Percentiles rank a stretch among this genome's conserved stretches.
Evolutionary conservation across 2,797 vertebrate genomes (phyloP).

Genomic region (Brachyalestes nurse): DNA sequence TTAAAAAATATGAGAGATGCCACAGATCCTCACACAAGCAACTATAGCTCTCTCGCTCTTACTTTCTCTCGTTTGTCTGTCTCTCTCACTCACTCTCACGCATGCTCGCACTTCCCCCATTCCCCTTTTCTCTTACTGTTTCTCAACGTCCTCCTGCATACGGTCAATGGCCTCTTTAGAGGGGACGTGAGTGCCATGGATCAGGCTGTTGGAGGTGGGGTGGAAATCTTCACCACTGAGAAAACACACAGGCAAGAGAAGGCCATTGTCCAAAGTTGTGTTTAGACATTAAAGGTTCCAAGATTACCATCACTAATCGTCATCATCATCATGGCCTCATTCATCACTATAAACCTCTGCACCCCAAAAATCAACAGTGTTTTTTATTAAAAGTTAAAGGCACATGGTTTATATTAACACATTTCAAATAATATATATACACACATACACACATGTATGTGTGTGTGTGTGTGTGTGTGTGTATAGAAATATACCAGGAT

Average conservation of each 20-base stretch:
- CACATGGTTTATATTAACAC: too few relatives aligned
- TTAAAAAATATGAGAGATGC: slow-evolving; percentile 2
- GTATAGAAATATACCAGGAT: too few relatives aligned
- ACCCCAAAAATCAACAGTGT: background rate
- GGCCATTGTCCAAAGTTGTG: background rate
- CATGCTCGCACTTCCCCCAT: background rate
- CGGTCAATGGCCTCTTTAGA: slow-evolving; percentile 88
- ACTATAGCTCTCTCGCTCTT: background rate
- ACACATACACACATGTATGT: too few relatives aligned
- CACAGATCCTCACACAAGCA: slow-evolving; percentile 8
- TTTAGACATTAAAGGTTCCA: background rate
- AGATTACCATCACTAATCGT: background rate
- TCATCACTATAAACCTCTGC: background rate
- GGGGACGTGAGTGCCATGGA: slow-evolving; percentile 92
- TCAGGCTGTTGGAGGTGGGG: slow-evolving; percentile 91
- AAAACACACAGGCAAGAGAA: slow-evolving; percentile 40
- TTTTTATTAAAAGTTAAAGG: background rate
- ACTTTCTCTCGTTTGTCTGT: too few relatives aligned
- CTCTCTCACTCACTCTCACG: background rate
- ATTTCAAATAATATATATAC: too few relatives aligned
- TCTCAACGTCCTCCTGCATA: slow-evolving; percentile 95
- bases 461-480: too few relatives aligned
- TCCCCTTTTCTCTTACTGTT: slow-evolving; percentile 86
- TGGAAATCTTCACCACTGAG: slow-evolving; percentile 91
- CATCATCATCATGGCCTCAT: background rate